A percentile compares a stretch with the other conserved stretches of the same genome.
These are phyloP conservation scores for Xanthia icteritia DNA, from an alignment of 2,888 invertebrate species.

Conservation along the genomic window DNA sequence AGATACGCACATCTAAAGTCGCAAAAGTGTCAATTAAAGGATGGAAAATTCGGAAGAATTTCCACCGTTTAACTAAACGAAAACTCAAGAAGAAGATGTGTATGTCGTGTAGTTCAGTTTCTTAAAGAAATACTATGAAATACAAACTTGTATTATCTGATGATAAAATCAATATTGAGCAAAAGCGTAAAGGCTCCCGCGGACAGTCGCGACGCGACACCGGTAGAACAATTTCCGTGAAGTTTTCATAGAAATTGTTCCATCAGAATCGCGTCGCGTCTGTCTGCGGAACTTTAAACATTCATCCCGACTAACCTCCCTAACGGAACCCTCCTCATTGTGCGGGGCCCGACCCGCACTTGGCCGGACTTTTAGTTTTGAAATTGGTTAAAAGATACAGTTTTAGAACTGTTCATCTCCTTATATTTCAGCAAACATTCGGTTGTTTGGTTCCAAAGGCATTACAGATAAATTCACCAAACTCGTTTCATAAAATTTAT, in stretches of 20 bases:
- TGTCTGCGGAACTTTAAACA: neutral
- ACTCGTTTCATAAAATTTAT: neutral
- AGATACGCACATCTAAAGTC: neutral
- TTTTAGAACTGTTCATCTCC: neutral
- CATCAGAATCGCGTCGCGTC: too few species aligned
- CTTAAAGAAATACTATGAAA: neutral
- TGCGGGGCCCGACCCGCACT: neutral
- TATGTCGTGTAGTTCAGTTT: neutral
- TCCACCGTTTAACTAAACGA: too few species aligned
- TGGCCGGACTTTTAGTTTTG: neutral
- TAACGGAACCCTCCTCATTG: neutral
- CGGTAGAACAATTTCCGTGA: too few species aligned
- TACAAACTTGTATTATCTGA: neutral
- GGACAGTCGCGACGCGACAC: too few species aligned
- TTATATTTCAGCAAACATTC: conserved; percentile 3
- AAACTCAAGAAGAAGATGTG: neutral
- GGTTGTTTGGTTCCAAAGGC: neutral
- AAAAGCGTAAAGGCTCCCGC: neutral
- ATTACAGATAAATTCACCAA: neutral
- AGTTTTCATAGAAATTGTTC: too few species aligned
- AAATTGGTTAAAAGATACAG: neutral
- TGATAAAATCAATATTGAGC: neutral
- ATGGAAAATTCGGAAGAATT: neutral
- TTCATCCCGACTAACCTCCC: neutral
- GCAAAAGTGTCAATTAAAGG: neutral